Evolutionary conservation across 1,140 invertebrate species (phyloP).

Genomic region (Diabrotica undecimpunctata): DNA sequence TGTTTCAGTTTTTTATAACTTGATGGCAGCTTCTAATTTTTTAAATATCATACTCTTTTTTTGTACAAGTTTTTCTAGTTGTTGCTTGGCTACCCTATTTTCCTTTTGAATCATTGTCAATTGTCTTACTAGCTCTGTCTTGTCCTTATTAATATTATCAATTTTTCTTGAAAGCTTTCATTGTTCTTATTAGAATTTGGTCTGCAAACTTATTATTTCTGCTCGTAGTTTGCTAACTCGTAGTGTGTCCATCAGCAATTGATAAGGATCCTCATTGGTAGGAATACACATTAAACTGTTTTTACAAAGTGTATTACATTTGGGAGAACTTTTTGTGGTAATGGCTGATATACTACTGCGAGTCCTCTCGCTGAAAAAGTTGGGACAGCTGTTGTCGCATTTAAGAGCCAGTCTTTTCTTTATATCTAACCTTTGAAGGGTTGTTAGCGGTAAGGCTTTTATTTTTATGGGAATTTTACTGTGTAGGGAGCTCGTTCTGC

Average conservation of each 20-base stretch:
- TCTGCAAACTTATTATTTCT: conserved; percentile 28
- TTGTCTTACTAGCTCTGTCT: conserved; percentile 31
- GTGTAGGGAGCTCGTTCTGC: background rate
- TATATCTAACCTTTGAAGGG: background rate
- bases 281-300: conserved; percentile 10
- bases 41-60: no score
- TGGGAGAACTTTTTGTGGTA: background rate
- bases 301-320: conserved; percentile 11
- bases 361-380: background rate
- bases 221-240: conserved; percentile 15
- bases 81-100: conserved; percentile 33
- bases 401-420: background rate
- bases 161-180: conserved; percentile 30
- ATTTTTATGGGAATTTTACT: conserved; percentile 3
- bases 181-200: conserved; percentile 35
- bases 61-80: conserved; percentile 34
- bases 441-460: background rate
- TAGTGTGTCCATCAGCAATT: background rate
- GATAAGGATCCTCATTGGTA: background rate
- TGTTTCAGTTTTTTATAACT: conserved; percentile 29
- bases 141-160: conserved; percentile 31
- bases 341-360: conserved; percentile 4
- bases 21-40: conserved; percentile 34
- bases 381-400: conserved; percentile 7
- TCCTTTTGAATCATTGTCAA: conserved; percentile 30